phyloP scores from a whole-genome alignment of 2,797 vertebrate genomes.

The Brachymystax lenok region DNA sequence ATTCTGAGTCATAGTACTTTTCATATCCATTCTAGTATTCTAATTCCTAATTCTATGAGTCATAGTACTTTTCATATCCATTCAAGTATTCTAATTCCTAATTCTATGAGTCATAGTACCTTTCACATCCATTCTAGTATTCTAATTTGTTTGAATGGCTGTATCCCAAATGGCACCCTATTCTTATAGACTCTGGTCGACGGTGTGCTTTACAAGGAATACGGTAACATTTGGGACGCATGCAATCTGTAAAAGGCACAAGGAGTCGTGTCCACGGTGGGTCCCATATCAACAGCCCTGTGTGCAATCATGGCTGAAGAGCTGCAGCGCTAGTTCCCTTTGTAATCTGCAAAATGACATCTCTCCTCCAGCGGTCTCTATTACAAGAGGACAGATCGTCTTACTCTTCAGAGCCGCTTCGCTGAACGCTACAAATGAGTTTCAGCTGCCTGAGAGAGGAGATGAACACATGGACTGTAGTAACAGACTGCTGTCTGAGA shows the following conservation, averaged over 20 bases:
- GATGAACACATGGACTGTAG: background rate
- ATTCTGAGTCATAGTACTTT: too few species aligned
- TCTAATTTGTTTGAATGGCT: slow-evolving; percentile 47
- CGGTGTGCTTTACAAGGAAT: background rate
- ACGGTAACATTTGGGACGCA: background rate
- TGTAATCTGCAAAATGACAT: slow-evolving; percentile 82
- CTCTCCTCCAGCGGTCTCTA: slow-evolving; percentile 71
- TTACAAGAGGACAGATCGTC: slow-evolving; percentile 76
- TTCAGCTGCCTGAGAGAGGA: slow-evolving; percentile 1
- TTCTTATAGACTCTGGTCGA: background rate
- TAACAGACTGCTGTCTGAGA: background rate
- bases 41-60: too few species aligned
- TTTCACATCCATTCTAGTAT: too few species aligned
- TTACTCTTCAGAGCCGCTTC: slow-evolving; percentile 75
- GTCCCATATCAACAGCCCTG: slow-evolving; percentile 49
- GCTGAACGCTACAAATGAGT: slow-evolving; percentile 72
- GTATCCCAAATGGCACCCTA: too few species aligned
- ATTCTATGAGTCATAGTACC: too few species aligned
- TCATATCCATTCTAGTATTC: too few species aligned
- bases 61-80: too few species aligned
- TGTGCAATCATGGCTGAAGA: slow-evolving; percentile 53
- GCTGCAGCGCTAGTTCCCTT: slow-evolving; percentile 67
- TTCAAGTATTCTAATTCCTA: too few species aligned
- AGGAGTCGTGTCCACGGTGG: slow-evolving; percentile 32
- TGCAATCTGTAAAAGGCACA: slow-evolving; percentile 44